Evolutionary conservation across 1,140 invertebrate species (phyloP), one percentile per base, ranked within the genome.

Genomic region (Platyura marginata): DNA sequence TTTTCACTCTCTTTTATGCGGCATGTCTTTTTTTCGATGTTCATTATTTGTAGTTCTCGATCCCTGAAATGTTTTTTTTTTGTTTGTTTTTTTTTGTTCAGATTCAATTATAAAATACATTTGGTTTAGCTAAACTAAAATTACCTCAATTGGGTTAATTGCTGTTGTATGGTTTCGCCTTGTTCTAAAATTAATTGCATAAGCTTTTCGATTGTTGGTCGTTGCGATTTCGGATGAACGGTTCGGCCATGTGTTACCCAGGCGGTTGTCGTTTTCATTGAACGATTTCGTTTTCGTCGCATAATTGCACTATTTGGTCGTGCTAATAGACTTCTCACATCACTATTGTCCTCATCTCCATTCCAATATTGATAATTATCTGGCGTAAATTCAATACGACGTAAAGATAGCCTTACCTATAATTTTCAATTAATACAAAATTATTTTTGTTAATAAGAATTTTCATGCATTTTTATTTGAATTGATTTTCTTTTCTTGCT

Each of bases 171-270:
- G n/a, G 78, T 80, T 54, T 80, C 74, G 50, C 80, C 81, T 64
- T 86, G 81, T n/a, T 75, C 74, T 44, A 84, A 64, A 45, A 87
- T 81, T 45, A 83, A 67, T 48, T 80, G 77, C 44, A 82, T 71
- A 13, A 87, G 66, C 45, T 74, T 68, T 44, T 84, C 78, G 40
- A 77, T 76, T 41, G 57, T 41, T 10, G 22, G 40, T 38, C 43
- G 33, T 22, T 40, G 25, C 21, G 42, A 51, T 44, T 55, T 56
- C 43, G 56, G 49, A 46, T 56, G 53, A 23, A 51, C 43, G 29
- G 50, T 46, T 40, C 47, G 44, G 13, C 21, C 48, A 25, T 51
- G 48, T 23, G 48, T 49, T 22, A 48, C 21, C 46, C 44, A 47
- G 16, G 39, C 45, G 3, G 25, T 22, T 32, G 29, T 42, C 11